Base-by-base conservation (phyloP, 2,888 invertebrate species). In the Pammene aurita region DNA sequence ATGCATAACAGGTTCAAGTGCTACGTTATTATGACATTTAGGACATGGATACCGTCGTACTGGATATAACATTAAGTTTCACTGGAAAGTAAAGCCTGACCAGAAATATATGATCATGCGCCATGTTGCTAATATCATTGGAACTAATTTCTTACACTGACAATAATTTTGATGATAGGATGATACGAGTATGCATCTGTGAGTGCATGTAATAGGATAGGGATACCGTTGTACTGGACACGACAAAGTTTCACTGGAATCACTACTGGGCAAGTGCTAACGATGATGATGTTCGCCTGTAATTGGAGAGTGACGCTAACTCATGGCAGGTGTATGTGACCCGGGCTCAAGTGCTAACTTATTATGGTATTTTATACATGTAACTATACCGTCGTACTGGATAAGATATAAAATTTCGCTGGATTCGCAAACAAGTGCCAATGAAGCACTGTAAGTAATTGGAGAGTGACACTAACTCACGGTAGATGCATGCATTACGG, bases 221-320 rank as follows among this genome's bases (percentile, higher is more conserved):
- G 42, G 42, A 13, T 42, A 42, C 13, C 42, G 38, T 38, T 42
- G 13, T 42, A 0, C 13, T 42, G 42, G 9, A n/a, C n/a, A n/a
- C 6, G 6, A n/a, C n/a, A n/a, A 9, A 38, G 7, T 7, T 38
- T 38, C 38, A n/a, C n/a, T n/a, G n/a, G n/a, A n/a, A n/a, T n/a
- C n/a, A n/a, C 38, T 26, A 4, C 26, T 26, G 26, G 26, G 35
- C 14, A 46, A 60, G 60, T 60, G 10, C 35, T 34, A 14, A 26
- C 16, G 9, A 18, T 41, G 46, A 9, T 11, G 2, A 38, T 26
- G 38, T 62, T 52, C 54, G 46, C 44, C 34, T 16, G 61, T 61
- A 61, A 50, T 65, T 56, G 64, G 34, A 38, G 42, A 42, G 35
- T 65, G 64, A 65, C 64, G 35, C 44, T 64, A 65, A 65, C 64